Percentiles rank a stretch among this genome's conserved stretches.
These are phyloP conservation scores for Coilia nasus DNA, from an alignment of 2,797 vertebrate genomes.

Conservation along the genomic window DNA sequence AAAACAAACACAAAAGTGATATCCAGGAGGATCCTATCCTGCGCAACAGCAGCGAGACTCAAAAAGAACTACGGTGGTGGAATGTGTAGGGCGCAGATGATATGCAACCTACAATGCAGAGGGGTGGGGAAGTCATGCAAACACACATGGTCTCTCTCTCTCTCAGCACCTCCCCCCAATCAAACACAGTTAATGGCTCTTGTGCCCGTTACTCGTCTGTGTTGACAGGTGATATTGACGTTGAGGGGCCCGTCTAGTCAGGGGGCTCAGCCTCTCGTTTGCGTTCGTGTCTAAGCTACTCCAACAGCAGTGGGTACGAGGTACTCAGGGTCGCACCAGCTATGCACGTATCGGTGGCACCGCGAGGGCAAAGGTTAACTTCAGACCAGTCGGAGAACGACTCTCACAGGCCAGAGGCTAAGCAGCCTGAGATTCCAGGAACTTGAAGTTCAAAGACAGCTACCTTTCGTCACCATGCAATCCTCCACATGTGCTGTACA, in stretches of 20 bases:
- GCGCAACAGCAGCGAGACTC: neutral
- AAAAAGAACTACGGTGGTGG: neutral
- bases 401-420: neutral
- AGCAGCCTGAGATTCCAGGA: neutral
- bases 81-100: neutral
- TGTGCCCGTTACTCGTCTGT: neutral
- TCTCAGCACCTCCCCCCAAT: neutral
- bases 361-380: neutral
- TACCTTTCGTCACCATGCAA: neutral
- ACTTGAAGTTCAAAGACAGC: neutral
- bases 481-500: too few species aligned
- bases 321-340: neutral
- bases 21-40: neutral
- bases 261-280: neutral
- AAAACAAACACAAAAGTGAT: neutral
- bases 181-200: neutral
- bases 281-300: neutral
- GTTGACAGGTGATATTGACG: neutral
- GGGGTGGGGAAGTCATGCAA: neutral
- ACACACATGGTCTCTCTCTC: too few species aligned
- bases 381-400: neutral
- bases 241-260: neutral
- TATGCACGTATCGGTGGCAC: neutral
- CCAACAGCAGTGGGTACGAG: neutral
- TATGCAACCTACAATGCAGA: neutral